Evolutionary conservation across 2,888 invertebrate species (phyloP).

Genomic region (Troilus luridus): DNA sequence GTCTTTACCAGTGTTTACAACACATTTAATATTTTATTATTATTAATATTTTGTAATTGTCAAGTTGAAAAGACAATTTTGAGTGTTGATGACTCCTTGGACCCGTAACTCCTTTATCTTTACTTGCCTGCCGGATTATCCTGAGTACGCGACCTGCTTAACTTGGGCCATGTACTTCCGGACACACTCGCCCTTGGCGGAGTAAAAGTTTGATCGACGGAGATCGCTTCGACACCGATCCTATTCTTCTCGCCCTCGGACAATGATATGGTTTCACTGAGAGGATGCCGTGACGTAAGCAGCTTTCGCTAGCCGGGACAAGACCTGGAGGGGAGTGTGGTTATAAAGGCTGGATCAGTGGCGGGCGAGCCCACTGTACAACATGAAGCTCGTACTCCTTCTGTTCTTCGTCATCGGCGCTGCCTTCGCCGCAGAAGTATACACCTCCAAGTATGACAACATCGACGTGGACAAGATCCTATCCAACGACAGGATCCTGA

Average conservation of each 20-base stretch:
- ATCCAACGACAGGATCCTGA: conserved; percentile 73
- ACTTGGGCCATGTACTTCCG: not conserved
- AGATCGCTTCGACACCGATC: conserved; percentile 12
- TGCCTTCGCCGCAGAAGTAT: conserved; percentile 66
- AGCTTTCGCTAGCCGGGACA: conserved; percentile 45
- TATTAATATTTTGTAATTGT: too few relatives aligned
- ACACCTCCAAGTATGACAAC: conserved; percentile 73
- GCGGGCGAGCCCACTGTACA: conserved; percentile 47
- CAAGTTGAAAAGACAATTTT: not conserved
- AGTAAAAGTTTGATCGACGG: conserved; percentile 9
- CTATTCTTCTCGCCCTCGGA: not conserved
- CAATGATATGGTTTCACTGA: conserved; percentile 57
- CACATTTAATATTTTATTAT: too few relatives aligned
- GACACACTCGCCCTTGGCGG: not conserved
- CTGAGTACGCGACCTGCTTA: not conserved
- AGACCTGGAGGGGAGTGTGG: conserved; percentile 34
- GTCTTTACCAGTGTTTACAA: too few relatives aligned
- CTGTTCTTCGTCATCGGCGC: conserved; percentile 55
- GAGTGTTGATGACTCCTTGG: not conserved
- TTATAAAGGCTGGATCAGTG: conserved; percentile 19
- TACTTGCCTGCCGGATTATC: not conserved
- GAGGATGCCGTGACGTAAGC: conserved; percentile 52
- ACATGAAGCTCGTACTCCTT: conserved; percentile 59
- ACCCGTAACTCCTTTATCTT: not conserved
- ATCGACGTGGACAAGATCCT: conserved; percentile 75